A percentile compares a stretch with the other conserved stretches of the same genome.
phyloP scores from a whole-genome alignment of 2,888 invertebrate genomes.

The Andrena bicolor region DNA sequence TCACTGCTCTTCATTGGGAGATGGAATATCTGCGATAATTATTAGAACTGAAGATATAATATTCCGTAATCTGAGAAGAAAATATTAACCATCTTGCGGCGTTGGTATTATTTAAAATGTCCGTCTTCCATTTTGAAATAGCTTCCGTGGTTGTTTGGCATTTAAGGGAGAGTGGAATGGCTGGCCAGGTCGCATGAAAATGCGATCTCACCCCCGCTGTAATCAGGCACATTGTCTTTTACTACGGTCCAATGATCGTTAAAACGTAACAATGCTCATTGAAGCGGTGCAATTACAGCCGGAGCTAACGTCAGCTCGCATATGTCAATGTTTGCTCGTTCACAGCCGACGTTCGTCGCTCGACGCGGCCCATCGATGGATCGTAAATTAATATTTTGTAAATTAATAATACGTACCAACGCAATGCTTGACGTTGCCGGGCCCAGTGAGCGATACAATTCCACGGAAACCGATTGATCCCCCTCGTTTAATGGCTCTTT shows the following conservation, averaged over 20 bases:
- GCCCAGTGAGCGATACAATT: background rate
- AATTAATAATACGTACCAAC: conserved; percentile 41
- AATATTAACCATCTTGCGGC: background rate
- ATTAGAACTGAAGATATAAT: no score
- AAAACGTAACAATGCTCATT: conserved; percentile 62
- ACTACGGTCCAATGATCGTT: conserved; percentile 41
- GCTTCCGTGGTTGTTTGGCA: conserved; percentile 13
- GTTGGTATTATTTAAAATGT: background rate
- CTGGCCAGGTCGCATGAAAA: conserved; percentile 22
- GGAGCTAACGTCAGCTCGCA: conserved; percentile 37
- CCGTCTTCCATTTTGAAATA: background rate
- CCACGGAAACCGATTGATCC: conserved; percentile 37
- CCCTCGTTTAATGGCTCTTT: conserved; percentile 37
- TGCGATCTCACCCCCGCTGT: conserved; percentile 36
- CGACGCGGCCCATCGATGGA: background rate
- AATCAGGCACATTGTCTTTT: conserved; percentile 59
- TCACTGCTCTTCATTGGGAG: no score
- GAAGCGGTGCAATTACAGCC: conserved; percentile 52
- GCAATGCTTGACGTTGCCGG: background rate
- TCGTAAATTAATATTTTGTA: conserved; percentile 39
- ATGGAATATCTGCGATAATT: no score
- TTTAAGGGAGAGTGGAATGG: conserved; percentile 6
- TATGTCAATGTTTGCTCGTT: conserved; percentile 38
- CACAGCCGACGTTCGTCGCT: background rate
- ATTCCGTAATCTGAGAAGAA: no score